Evolutionary conservation across 2,113 vertebrate genomes (phyloP).

Genomic region (Tachycineta bicolor): DNA sequence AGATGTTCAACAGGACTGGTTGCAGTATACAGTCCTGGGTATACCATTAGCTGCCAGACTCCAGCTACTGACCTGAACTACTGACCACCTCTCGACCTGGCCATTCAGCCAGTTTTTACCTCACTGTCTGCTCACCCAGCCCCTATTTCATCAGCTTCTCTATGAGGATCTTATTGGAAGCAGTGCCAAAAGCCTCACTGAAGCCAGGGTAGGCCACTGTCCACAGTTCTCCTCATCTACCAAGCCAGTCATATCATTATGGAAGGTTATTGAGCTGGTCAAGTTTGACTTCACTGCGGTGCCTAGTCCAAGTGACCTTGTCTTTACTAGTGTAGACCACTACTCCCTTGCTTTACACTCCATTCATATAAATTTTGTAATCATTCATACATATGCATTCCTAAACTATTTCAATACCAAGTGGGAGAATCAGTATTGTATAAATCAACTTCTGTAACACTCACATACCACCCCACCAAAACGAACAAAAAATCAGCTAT

Average conservation of each 20-base stretch:
- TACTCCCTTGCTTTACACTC: neutral
- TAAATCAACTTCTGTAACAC: neutral
- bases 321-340: neutral
- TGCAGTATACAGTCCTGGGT: neutral
- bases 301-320: neutral
- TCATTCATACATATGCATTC: neutral
- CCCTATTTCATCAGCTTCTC: neutral
- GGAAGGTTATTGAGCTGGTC: neutral
- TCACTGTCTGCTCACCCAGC: neutral
- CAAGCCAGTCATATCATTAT: neutral
- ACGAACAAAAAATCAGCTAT: neutral
- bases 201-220: neutral
- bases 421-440: neutral
- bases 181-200: neutral
- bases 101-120: neutral
- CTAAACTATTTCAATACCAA: neutral
- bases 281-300: neutral
- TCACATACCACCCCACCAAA: neutral
- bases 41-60: neutral
- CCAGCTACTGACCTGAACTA: neutral
- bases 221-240: neutral
- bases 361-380: neutral
- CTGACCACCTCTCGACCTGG: neutral
- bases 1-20: neutral
- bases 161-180: neutral